Evolutionary conservation across 2,797 vertebrate species (phyloP), one percentile per base, ranked within the genome.

Genomic region (Diplodus puntazzo): DNA sequence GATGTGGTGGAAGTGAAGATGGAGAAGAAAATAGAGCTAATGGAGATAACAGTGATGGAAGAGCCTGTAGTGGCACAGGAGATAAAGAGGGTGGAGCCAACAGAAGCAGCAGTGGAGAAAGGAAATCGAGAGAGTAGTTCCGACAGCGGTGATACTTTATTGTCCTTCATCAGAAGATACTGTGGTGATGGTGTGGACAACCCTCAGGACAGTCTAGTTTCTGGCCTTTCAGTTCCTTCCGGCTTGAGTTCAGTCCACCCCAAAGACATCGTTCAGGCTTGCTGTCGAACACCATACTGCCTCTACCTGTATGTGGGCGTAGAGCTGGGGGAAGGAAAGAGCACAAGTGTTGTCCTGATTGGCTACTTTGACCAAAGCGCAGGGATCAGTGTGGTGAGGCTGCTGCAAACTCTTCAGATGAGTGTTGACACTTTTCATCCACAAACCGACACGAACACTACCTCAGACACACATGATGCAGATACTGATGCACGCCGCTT

Each of bases 291-390:
- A 1, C 95, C 95, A 0, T 96, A 92, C 81, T 93, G 93, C 64
- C 84, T 95, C 59, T 96, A 95, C 75, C 60, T 95, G 54, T 94
- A 91, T 20, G 78, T 70, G 2, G 87, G 78, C 0, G 75, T 92
- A 2, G 87, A 91, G 25, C 59, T 95, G 62, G 88, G 45, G 0
- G 75, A 17, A 20, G 82, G 69, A 3, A 50, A 70, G 27, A 86
- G 62, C 7, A 61, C 67, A 0, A 89, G 66, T 4, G 73, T 94
- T 0, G 14, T 95, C n/a, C 79, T 95, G 66, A 50, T 95, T 8
- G 93, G 95, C 23, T 95, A 93, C 77, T 85, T 91, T 2, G 88
- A 95, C 39, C 66, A 69, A 16, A 39, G 10, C 10, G 84, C 58
- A 0, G 92, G 90, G 5, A 57, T 39, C 10, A 55, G 64, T 0